Base-by-base conservation (phyloP, 2,113 vertebrate species). In the Mionectes macconnelli region DNA sequence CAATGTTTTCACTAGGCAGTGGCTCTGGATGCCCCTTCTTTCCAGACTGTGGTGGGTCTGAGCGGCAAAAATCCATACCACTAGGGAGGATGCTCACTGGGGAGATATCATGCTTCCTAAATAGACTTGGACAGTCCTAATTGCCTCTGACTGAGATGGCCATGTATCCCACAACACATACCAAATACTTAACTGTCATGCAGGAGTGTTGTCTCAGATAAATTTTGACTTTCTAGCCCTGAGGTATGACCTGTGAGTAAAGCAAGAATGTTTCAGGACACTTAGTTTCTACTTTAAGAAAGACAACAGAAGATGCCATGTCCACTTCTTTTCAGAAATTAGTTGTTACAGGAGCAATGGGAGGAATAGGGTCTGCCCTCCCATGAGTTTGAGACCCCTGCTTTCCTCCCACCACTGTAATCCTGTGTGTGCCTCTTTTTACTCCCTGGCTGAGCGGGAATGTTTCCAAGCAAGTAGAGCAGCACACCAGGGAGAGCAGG, bases 41-140 rank as follows among this genome's bases (percentile, higher is more conserved):
- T 81, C 22, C 70, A 28, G 39, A 31, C 31, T 24, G 16, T 0
- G 0, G 10, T 42, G 39, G 73, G 63, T 33, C 14, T 22, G 63
- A 30, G 28, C 11, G 67, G 53, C 4, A 9, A 53, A 28, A 9
- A 52, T 35, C 40, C 2, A 0, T 45, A 57, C 17, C 42, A 14
- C 47, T 21, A 39, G 19, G 31, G 42, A 72, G 75, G 24, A 31
- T 53, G 72, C 23, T 76, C 40, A 15, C n/a, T 4, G 6, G 21
- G 50, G 53, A 69, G 20, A 22, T 14, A 8, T 16, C 39, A 7
- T 7, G 17, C 15, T 35, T 79, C 31, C 62, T 37, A n/a, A 40
- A 6, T 33, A 33, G 35, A 21, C 49, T 37, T 57, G 37, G 76
- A 35, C 15, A 22, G 23, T 47, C 49, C 33, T 39, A 12, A 42